Percentiles rank a stretch among this genome's conserved stretches.
phyloP scores from a whole-genome alignment of 2,888 invertebrate species.

The Pegoplata infirma region DNA sequence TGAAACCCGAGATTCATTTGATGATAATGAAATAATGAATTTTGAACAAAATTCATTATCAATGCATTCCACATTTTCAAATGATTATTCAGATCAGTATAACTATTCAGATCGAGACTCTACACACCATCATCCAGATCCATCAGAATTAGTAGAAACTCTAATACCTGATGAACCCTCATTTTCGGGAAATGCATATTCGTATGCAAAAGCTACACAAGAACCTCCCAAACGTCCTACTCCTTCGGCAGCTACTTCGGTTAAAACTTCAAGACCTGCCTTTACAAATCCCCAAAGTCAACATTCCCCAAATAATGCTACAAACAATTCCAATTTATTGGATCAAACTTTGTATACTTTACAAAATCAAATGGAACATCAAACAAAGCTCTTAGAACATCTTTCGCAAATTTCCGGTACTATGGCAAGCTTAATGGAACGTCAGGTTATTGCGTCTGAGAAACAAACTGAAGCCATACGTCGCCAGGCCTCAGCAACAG shows the following conservation, averaged over 20 bases:
- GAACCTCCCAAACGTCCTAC: neutral
- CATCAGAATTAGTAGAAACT: slow-evolving; percentile 17
- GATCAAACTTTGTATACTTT: slow-evolving; percentile 47
- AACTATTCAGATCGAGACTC: slow-evolving; percentile 27
- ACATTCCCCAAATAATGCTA: slow-evolving; percentile 1
- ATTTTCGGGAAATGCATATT: neutral
- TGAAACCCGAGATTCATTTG: no score
- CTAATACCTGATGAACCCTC: slow-evolving; percentile 41
- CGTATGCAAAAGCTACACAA: neutral
- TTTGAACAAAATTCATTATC: slow-evolving; percentile 39
- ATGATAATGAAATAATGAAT: neutral
- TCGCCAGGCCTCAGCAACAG: slow-evolving; percentile 49
- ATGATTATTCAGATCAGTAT: slow-evolving; percentile 44
- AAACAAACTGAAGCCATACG: slow-evolving; percentile 57
- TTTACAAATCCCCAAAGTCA: neutral
- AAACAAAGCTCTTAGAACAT: slow-evolving; percentile 53
- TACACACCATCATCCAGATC: neutral
- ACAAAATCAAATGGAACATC: slow-evolving; percentile 56
- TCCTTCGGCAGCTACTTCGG: neutral
- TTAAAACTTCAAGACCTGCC: no score
- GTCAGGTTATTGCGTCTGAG: slow-evolving; percentile 53
- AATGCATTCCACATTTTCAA: slow-evolving; percentile 42
- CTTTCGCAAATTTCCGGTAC: slow-evolving; percentile 49
- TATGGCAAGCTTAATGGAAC: slow-evolving; percentile 48
- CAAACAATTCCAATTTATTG: slow-evolving; percentile 24